phyloP scores from a whole-genome alignment of 2,113 vertebrate species.

The Pachypanchax playfairii region DNA sequence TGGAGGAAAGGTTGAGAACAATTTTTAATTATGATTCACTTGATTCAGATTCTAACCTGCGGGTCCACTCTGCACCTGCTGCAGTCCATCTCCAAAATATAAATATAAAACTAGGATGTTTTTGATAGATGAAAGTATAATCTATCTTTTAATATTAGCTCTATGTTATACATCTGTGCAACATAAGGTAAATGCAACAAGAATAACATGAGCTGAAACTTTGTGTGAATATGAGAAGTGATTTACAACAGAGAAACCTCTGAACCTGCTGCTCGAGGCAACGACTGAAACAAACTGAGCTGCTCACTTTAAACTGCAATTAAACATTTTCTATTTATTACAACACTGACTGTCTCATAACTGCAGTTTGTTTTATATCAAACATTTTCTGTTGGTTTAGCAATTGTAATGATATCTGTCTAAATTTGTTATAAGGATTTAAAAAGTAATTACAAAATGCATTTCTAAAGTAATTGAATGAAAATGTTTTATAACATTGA shows the following conservation, averaged over 20 bases:
- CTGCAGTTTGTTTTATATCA: conserved; percentile 9
- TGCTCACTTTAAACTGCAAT: background rate
- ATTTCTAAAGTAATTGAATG: conserved; percentile 2
- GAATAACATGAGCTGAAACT: background rate
- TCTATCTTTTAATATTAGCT: background rate
- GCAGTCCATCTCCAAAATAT: too few species aligned
- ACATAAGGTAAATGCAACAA: conserved; percentile 14
- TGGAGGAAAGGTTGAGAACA: conserved; percentile 12
- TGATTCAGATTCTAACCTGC: background rate
- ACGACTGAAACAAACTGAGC: background rate
- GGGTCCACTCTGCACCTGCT: conserved; percentile 8
- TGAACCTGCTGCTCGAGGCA: background rate
- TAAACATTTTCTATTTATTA: conserved; percentile 12
- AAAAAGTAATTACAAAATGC: background rate
- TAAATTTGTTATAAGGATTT: background rate
- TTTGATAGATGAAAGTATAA: background rate
- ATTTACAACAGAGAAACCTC: background rate
- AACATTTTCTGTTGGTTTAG: background rate
- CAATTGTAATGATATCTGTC: too few species aligned
- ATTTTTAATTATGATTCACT: conserved; percentile 23
- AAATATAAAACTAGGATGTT: background rate
- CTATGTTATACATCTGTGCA: background rate
- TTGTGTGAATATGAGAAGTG: conserved; percentile 3
- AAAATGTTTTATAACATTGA: conserved; percentile 6
- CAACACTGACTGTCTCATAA: background rate